Base-by-base conservation (phyloP, 1,140 invertebrate genomes). In the Drosophila suzukii region DNA sequence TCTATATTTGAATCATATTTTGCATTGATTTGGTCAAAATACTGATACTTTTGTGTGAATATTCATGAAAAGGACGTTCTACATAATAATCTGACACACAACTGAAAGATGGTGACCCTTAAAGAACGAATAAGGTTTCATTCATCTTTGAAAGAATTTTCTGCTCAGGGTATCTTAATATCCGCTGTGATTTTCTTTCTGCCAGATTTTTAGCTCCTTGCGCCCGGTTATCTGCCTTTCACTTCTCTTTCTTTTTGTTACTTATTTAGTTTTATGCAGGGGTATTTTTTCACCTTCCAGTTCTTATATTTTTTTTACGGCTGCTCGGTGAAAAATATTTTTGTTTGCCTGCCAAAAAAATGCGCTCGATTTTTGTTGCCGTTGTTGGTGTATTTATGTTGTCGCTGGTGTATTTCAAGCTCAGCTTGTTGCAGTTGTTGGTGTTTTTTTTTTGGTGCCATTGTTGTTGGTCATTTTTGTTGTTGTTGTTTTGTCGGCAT, bases 311-410 rank as follows among this genome's bases (percentile, higher is more conserved):
- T 63, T 78, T 71, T 75, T 75, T 79, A 81, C 76, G 56, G 47
- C 24, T 49, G 24, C 24, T 34, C 49, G 27, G 27, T 30, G 27
- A 51, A 51, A 81, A 79, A 81, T 81, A 79, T 75, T 81, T 79
- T 75, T 79, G 65, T 75, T 75, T 81, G 72, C 72, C 49, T 79
- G 78, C 78, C 71, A 80, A 80, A 80, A 80, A 78, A 20, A 44
- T 44, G 66, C 54, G 49, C 76, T 70, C 75, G 78, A 80, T 80
- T 78, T 78, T 79, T 24, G 44, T 50, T 32, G 55, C 4, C 30
- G 44, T 36, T 49, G 43, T 59, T 59, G 17, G 43, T 24, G 30
- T 34, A 11, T 49, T 59, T 3, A 6, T 24, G 41, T 15, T 46
- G 41, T 58, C 46, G 43, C 4, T 44, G 53, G 8, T 39, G 20